Evolutionary conservation across 2,113 vertebrate genomes (phyloP), one percentile per base, ranked within the genome.

Genomic region (Hypomesus transpacificus): DNA sequence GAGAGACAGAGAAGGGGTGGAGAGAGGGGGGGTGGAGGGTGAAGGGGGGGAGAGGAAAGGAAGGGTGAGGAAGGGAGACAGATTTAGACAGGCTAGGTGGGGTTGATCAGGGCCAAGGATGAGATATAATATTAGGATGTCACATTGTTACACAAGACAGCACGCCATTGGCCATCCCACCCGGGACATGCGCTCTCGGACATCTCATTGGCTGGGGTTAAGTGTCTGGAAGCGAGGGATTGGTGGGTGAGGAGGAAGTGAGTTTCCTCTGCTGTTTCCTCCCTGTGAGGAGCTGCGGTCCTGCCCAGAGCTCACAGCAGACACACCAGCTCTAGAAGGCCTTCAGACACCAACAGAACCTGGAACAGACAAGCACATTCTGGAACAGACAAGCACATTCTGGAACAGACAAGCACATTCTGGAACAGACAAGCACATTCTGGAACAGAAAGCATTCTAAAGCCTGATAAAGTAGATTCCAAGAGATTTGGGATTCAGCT

Each of bases 221-320:
- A 31, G 14, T 14, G 16, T 14, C 28, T 62, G 22, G 60, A 62
- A 17, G 22, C 22, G 14, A 18, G 24, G 16, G 22, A n/a, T 26
- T 62, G 60, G 60, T 31, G 60, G 60, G 7, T n/a, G 1, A 62
- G 26, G 26, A 62, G 60, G 60, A 62, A 62, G 24, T 62, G 60
- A 62, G 26, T 46, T 58, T n/a, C 56, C 56, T 58, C 56, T 58
- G 11, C 56, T 58, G n/a, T n/a, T 21, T 46, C 39, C 39, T 46
- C 39, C 39, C 39, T 46, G 39, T 46, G 39, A 11, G 39, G 9
- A 46, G 7, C 39, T 46, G 39, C 39, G 13, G 39, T 46, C 9
- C 39, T 46, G 39, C 39, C 39, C 39, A 46, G 39, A 46, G 39
- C 9, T 9, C 39, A 46, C 16, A 56, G 18, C 17, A 18, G 54